Evolutionary conservation across 2,888 invertebrate genomes (phyloP).

Genomic region (Brachyptera risi): DNA sequence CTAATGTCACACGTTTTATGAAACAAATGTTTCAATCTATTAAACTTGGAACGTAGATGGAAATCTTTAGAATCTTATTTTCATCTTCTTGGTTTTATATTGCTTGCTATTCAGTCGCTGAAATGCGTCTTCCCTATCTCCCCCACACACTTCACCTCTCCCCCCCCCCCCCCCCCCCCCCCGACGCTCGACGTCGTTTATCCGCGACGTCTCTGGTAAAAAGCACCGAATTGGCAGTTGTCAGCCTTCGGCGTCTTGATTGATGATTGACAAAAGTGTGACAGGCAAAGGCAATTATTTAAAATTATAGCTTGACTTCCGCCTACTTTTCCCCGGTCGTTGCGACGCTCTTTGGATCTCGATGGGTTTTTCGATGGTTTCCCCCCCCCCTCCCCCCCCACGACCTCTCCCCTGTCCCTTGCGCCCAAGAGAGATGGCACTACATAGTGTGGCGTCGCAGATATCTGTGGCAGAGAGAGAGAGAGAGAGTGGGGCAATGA

Average conservation of each 20-base stretch:
- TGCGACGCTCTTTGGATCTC: conserved; percentile 13
- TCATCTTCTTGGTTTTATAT: conserved; percentile 1
- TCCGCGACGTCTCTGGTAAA: not conserved
- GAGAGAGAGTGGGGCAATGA: conserved; percentile 23
- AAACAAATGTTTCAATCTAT: conserved; percentile 18
- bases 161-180: not conserved
- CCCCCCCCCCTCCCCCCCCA: too few relatives aligned
- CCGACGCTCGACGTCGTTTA: conserved; percentile 2
- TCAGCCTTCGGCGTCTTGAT: conserved; percentile 27
- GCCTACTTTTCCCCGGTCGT: conserved; percentile 24
- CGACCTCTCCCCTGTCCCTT: too few relatives aligned
- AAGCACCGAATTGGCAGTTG: conserved; percentile 29
- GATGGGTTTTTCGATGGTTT: conserved; percentile 21
- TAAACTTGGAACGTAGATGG: not conserved
- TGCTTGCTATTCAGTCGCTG: not conserved
- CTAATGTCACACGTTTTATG: conserved; percentile 21
- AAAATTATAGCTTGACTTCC: conserved; percentile 28
- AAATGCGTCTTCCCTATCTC: not conserved
- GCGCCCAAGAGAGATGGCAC: conserved; percentile 10
- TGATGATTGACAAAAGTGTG: conserved; percentile 30
- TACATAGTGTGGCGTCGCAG: not conserved
- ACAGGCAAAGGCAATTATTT: conserved; percentile 31
- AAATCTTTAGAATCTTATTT: conserved; percentile 11
- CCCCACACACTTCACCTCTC: not conserved
- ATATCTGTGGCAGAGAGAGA: conserved; percentile 10